phyloP scores from a whole-genome alignment of 2,113 vertebrate genomes.

The Muntiacus reevesi region DNA sequence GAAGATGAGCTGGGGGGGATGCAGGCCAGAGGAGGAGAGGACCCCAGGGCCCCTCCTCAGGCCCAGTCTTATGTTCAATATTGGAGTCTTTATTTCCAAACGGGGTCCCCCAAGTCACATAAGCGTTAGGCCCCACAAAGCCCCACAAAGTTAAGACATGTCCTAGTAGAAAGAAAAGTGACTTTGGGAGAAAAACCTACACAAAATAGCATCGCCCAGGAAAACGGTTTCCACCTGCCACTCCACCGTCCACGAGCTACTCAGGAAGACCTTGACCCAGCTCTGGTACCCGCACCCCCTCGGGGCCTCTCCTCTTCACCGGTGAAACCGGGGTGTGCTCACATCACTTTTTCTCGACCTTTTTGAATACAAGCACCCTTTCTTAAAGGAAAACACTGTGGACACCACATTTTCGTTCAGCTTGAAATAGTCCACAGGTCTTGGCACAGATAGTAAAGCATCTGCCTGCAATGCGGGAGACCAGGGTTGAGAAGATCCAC shows the following conservation, averaged over 20 bases:
- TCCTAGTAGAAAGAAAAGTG: background rate
- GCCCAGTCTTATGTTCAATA: fast-evolving
- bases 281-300: background rate
- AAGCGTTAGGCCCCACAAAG: background rate
- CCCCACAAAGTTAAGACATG: too few species aligned
- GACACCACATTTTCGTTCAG: fast-evolving
- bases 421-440: fast-evolving
- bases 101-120: background rate
- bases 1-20: background rate
- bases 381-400: background rate
- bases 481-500: too few species aligned
- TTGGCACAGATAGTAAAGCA: too few species aligned
- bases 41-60: fast-evolving
- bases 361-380: background rate
- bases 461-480: too few species aligned
- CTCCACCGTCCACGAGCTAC: fast-evolving
- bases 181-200: background rate
- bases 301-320: background rate
- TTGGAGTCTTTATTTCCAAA: background rate
- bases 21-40: too few species aligned
- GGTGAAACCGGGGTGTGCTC: background rate
- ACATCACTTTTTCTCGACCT: too few species aligned
- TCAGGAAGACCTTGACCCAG: too few species aligned
- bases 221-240: background rate
- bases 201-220: background rate